These are phyloP conservation scores for Cremastobaeus sp. DNA, from an alignment of 2,888 invertebrate genomes.

Conservation along the genomic window DNA sequence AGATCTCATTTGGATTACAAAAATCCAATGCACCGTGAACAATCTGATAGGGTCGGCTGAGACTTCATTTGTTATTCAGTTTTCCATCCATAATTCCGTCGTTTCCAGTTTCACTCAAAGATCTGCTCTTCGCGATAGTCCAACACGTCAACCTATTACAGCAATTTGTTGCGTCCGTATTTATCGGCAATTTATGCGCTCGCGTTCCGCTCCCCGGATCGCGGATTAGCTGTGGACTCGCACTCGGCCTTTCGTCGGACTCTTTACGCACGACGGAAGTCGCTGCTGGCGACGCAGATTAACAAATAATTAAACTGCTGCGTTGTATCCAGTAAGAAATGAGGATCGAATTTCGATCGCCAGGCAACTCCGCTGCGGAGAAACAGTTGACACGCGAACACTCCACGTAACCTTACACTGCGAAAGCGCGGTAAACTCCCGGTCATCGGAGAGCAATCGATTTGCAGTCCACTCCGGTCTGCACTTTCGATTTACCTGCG, in stretches of 20 bases:
- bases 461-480: slow-evolving; percentile 44
- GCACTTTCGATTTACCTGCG: slow-evolving; percentile 25
- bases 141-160: slow-evolving; percentile 21
- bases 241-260: too few relatives aligned
- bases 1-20: slow-evolving; percentile 51
- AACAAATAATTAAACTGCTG: slow-evolving; percentile 24
- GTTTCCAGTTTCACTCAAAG: slow-evolving; percentile 26
- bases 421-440: slow-evolving; percentile 20
- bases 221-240: too few relatives aligned
- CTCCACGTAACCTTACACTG: slow-evolving; percentile 25
- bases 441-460: slow-evolving; percentile 59
- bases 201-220: too few relatives aligned
- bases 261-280: too few relatives aligned
- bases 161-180: background rate
- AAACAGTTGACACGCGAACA: slow-evolving; percentile 35
- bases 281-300: too few relatives aligned
- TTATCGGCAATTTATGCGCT: background rate
- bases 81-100: slow-evolving; percentile 41
- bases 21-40: slow-evolving; percentile 46
- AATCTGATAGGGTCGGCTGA: slow-evolving; percentile 43
- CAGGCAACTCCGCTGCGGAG: slow-evolving; percentile 6
- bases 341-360: slow-evolving; percentile 30
- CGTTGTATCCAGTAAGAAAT: slow-evolving; percentile 13
- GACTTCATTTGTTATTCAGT: slow-evolving; percentile 49
- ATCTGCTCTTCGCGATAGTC: slow-evolving; percentile 32